These are phyloP conservation scores for Halcyon leucocephala DNA, from an alignment of 2,797 vertebrate genomes.

Conservation along the genomic window DNA sequence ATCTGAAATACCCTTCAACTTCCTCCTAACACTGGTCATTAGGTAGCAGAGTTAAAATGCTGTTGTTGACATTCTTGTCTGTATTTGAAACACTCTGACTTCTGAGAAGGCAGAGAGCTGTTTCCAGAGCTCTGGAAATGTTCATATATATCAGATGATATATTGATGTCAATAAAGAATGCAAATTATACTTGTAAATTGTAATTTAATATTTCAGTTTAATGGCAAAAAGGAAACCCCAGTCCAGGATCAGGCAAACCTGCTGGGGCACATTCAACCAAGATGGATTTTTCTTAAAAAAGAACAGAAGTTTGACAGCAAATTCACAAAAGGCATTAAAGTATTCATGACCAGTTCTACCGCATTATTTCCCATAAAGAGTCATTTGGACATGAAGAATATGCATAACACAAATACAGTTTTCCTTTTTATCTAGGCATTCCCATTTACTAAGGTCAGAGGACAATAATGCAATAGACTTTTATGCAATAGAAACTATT, in stretches of 20 bases:
- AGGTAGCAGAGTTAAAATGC: background rate
- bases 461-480: background rate
- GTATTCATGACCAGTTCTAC: background rate
- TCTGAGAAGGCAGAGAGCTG: background rate
- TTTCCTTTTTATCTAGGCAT: background rate
- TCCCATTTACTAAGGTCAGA: background rate
- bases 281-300: slow-evolving; percentile 11
- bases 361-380: background rate
- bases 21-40: background rate
- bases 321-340: background rate
- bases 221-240: background rate
- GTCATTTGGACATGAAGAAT: background rate
- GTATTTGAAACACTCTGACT: background rate
- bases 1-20: background rate
- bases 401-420: background rate
- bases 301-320: background rate
- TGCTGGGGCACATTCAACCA: background rate
- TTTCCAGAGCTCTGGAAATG: slow-evolving; percentile 8
- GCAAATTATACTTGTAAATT: background rate
- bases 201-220: background rate
- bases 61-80: background rate
- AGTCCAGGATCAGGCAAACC: background rate
- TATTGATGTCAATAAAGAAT: background rate
- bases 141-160: background rate
- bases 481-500: background rate